Evolutionary conservation across 2,888 invertebrate species (phyloP).

Genomic region (Boloria selene): DNA sequence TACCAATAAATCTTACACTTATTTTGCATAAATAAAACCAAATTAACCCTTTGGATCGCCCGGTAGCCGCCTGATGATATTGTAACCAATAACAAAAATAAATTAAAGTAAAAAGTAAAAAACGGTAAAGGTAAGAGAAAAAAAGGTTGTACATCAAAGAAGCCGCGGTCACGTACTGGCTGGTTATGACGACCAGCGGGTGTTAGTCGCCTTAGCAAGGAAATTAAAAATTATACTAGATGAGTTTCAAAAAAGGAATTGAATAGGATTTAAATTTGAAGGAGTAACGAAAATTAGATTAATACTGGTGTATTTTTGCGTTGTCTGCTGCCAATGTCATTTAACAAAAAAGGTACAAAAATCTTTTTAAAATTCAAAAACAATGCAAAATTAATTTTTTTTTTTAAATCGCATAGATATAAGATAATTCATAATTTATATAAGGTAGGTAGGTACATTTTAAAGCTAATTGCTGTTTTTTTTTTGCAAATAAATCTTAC

Average conservation of each 20-base stretch:
- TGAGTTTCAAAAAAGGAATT: conserved; percentile 44
- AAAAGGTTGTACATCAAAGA: conserved; percentile 73
- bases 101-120: conserved; percentile 63
- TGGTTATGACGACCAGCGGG: conserved; percentile 78
- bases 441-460: too few species aligned
- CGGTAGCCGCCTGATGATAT: conserved; percentile 79
- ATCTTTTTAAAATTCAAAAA: too few species aligned
- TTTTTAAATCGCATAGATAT: too few species aligned
- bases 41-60: conserved; percentile 76
- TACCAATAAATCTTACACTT: conserved; percentile 70
- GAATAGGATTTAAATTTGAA: conserved; percentile 35
- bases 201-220: conserved; percentile 51
- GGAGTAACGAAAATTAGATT: conserved; percentile 1
- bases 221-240: conserved; percentile 71
- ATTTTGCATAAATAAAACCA: conserved; percentile 81
- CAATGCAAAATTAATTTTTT: too few species aligned
- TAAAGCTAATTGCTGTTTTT: too few species aligned
- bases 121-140: conserved; percentile 62
- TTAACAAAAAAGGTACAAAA: too few species aligned
- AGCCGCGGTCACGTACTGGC: conserved; percentile 78
- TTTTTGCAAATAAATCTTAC: too few species aligned
- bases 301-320: background rate
- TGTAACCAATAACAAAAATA: conserved; percentile 78
- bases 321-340: too few species aligned
- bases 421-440: too few species aligned